Base-by-base conservation (phyloP, 92 coral and sea anemone genomes). In the Montipora capitata region DNA sequence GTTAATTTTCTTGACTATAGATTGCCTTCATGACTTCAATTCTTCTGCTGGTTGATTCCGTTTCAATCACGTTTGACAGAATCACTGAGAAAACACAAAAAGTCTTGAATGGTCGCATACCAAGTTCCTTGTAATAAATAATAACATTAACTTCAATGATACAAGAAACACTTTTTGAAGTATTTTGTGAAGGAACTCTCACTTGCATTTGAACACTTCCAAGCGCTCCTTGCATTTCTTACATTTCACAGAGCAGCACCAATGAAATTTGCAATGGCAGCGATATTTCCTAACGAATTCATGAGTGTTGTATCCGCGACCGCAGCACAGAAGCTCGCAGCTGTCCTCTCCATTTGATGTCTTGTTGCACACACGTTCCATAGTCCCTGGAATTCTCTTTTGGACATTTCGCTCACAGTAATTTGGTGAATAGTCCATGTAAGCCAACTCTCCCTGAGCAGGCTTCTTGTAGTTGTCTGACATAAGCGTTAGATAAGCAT, bases 191-290 rank as follows among this genome's bases (percentile, higher is more conserved):
- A 5, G 5, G 16, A 20, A 5, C 10, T 43, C 9, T 91, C 86
- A 96, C 85, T 94, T 96, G 69, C 99, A 98, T 52, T 95, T 90
- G 74, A 90, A 90, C 61, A 81, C 80, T 63, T 88, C 96, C 5
- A 74, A 58, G 8, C 80, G 74, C 59, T 88, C 91, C 74, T 94
- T 83, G 70, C 99, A 98, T 12, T 56, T 84, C 35, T 94, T 71
- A 43, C 99, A 98, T 48, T 56, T 81, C 15, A 98, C 99, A 8
- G 74, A 66, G 59, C 99, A 98, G 76, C 98, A 95, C 96, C 96
- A 95, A 11, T 83, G 73, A 80, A 95, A 95, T 67, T 90, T 91
- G 57, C 98, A 95, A 77, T 79, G 35, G 56, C 98, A 95, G 35
- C 57, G 48, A 72, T 85, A 88, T 49, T 51, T 66, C 58, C 73